Base-by-base conservation (phyloP, 1,140 invertebrate genomes). In the Heterodera schachtii region DNA sequence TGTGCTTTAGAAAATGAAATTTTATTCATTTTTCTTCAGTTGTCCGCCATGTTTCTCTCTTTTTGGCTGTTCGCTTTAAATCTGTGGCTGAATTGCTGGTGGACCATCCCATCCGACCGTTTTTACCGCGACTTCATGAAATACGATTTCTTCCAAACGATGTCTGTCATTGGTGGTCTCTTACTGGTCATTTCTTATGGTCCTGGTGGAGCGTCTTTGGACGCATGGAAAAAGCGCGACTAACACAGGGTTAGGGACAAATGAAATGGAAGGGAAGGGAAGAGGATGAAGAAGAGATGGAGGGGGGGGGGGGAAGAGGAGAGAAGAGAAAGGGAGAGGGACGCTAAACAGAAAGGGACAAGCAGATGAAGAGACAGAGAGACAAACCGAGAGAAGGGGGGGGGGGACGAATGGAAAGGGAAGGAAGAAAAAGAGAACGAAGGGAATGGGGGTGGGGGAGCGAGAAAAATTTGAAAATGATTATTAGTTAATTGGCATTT, bases 101-200 rank as follows among this genome's bases (percentile, higher is more conserved):
- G 98, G 98, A 93, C 93, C 81, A 78, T 98, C 90, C 96, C 96
- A 3, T 92, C 94, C 8, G 94, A 98, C 90, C 96, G 95, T 89
- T 95, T 96, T 21, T 94, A 98, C 84, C 93, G 97, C 90, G 98
- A 99, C 91, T 99, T 99, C 92, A 93, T 99, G 70, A 99, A 99
- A 93, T 99, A 99, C 90, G 98, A 99, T 91, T 99, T 99, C 92
- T 99, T 99, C 94, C 93, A 99, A 76, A 87, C 86, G 0, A 43
- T 86, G 82, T 99, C 97, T 75, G 97, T 99, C 60, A 94, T 99
- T 87, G 98, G 98, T 82, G 98, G 98, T 81, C 93, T 99, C n/a
- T 91, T 99, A 66, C 96, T 99, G 94, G 96, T 99, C 84, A 97
- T 99, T 3, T 96, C 95, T 74, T 93, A 98, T 82, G 98, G 98